These are phyloP conservation scores for Corydoras maculifer DNA, from an alignment of 2,113 vertebrate genomes.

Conservation along the genomic window DNA sequence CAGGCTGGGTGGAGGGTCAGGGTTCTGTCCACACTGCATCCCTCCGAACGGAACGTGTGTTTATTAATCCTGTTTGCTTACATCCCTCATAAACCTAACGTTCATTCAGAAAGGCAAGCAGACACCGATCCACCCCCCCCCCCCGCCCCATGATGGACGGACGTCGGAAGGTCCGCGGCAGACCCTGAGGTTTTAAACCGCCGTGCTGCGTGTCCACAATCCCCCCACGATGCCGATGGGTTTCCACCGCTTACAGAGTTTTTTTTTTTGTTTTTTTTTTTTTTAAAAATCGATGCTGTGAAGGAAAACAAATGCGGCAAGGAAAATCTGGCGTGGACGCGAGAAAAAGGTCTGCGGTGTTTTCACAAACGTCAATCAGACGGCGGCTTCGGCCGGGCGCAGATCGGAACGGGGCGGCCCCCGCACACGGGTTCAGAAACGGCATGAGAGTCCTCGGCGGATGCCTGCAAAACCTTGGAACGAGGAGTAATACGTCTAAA, in stretches of 20 bases:
- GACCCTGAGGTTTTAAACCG: conserved; percentile 42
- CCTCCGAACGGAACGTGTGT: no score
- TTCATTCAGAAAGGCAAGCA: no score
- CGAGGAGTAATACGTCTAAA: no score
- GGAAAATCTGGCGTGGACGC: conserved; percentile 52
- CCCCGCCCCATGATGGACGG: conserved; percentile 46
- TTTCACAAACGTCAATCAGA: conserved; percentile 63
- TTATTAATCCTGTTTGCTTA: no score
- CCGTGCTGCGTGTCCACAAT: conserved; percentile 16
- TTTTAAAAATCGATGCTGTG: conserved; percentile 37
- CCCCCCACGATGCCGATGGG: conserved; percentile 32
- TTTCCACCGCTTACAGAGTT: conserved; percentile 37
- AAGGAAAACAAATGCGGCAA: conserved; percentile 51
- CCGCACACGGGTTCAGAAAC: no score
- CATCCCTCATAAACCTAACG: no score
- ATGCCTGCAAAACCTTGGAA: no score
- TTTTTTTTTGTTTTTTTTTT: conserved; percentile 31
- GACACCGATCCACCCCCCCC: no score
- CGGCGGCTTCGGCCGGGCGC: conserved; percentile 47
- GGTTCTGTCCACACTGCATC: no score
- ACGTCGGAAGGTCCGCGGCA: conserved; percentile 44
- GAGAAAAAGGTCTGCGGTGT: conserved; percentile 45
- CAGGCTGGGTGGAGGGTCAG: background rate
- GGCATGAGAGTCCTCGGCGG: no score
- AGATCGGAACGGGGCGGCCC: no score